Evolutionary conservation across 30 jellyfish, hydroid and myxozoan genomes (phyloP).

Genomic region (Aurelia aurita complex sp. Pacific): DNA sequence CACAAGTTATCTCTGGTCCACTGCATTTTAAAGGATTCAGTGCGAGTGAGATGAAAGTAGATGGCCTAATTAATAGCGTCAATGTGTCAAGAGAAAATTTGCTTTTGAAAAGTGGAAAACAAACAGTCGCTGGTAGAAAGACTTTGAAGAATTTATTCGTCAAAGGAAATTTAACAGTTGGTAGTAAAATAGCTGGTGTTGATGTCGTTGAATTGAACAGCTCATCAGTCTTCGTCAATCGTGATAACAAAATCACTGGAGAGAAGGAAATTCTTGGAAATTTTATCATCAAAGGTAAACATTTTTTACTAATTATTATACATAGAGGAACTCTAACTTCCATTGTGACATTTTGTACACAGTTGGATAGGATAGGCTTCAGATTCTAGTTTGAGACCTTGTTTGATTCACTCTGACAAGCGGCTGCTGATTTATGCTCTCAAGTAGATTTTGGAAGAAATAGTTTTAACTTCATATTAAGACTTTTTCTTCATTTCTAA

Average conservation of each 20-base stretch:
- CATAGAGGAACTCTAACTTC: too few species aligned
- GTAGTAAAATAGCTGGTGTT: constrained; percentile 47
- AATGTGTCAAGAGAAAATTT: constrained; percentile 49
- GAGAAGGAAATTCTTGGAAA: constrained; percentile 65
- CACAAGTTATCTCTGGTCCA: constrained; percentile 33
- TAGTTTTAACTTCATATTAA: too few species aligned
- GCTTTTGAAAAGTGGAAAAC: constrained; percentile 50
- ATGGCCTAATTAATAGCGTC: constrained; percentile 62
- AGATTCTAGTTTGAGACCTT: too few species aligned
- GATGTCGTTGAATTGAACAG: constrained; percentile 47
- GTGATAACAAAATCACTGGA: constrained; percentile 57
- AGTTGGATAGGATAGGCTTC: too few species aligned
- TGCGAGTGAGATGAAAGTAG: constrained; percentile 10
- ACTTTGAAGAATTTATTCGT: constrained; percentile 23
- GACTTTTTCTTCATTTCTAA: too few species aligned
- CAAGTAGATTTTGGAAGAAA: too few species aligned
- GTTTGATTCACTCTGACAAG: too few species aligned
- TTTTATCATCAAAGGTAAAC: constrained; percentile 55
- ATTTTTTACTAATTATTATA: too few species aligned
- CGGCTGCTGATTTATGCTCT: too few species aligned
- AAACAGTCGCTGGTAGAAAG: constrained; percentile 67
- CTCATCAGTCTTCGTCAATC: constrained; percentile 55
- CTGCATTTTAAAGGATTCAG: constrained; percentile 19
- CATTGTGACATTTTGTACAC: too few species aligned
- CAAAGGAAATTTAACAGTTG: constrained; percentile 23